These are phyloP conservation scores for Garra rufa DNA, from an alignment of 2,113 vertebrate genomes.

Conservation along the genomic window DNA sequence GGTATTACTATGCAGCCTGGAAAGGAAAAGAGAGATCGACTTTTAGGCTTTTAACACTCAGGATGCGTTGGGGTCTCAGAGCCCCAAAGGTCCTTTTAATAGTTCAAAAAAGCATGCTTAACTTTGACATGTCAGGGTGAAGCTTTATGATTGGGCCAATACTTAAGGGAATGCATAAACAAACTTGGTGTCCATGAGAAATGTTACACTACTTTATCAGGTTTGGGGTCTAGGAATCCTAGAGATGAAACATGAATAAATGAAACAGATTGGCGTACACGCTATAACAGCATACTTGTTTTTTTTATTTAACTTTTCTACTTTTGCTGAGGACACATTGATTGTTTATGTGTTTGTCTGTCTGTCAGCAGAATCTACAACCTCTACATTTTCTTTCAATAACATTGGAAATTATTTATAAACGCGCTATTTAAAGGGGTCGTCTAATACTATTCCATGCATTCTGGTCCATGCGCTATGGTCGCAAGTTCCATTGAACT, in stretches of 20 bases:
- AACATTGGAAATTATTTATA: no score
- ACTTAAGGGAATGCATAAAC: background rate
- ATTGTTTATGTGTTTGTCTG: no score
- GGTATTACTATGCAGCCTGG: background rate
- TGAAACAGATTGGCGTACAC: background rate
- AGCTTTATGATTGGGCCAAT: background rate
- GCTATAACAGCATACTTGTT: background rate
- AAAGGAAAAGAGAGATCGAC: background rate
- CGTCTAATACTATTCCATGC: no score
- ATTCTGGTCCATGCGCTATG: no score
- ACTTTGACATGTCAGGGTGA: background rate
- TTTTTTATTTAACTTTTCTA: background rate
- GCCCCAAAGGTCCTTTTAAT: background rate
- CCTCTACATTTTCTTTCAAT: no score
- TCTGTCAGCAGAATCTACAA: no score
- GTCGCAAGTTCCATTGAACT: no score
- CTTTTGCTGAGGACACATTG: no score
- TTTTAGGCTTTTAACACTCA: background rate
- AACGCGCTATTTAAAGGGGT: no score
- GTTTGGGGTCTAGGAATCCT: background rate
- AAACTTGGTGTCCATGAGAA: constrained; percentile 1
- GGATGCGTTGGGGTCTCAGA: background rate
- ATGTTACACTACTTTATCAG: background rate
- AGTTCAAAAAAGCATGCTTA: background rate
- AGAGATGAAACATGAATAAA: background rate